phyloP scores from a whole-genome alignment of 2,113 vertebrate genomes.

The Neoarius graeffei region DNA sequence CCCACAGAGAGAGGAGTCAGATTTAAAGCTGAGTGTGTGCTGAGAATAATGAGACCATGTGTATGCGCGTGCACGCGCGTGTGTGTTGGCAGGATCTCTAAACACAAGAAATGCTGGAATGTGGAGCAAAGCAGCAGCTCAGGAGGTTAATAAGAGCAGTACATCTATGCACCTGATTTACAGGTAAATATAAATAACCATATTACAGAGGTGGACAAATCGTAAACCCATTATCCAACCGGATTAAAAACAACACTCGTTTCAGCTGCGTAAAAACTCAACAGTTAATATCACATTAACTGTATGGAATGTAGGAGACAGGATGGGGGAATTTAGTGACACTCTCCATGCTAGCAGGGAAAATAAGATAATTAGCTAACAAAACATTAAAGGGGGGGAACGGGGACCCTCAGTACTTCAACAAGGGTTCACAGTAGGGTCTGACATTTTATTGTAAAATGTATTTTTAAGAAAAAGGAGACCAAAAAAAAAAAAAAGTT shows the following conservation, averaged over 20 bases:
- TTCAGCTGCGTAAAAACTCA: background rate
- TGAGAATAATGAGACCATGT: background rate
- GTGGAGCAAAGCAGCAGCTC: background rate
- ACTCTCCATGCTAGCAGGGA: background rate
- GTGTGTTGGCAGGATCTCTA: background rate
- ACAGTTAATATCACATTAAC: background rate
- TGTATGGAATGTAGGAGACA: background rate
- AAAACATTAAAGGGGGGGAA: no score
- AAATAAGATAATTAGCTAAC: background rate
- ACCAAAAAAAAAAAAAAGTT: background rate
- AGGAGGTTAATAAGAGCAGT: background rate
- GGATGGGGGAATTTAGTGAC: background rate
- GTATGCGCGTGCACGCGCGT: background rate
- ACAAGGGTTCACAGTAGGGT: background rate
- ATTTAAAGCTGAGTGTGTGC: constrained; percentile 12
- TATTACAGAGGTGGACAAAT: background rate
- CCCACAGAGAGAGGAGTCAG: background rate
- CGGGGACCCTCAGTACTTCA: background rate
- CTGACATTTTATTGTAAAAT: background rate
- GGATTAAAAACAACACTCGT: background rate
- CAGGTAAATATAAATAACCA: background rate
- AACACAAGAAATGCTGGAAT: background rate
- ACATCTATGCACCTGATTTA: background rate
- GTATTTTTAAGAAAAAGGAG: background rate
- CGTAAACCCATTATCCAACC: background rate